Percentiles rank a stretch among this genome's conserved stretches.
Evolutionary conservation across 2,113 vertebrate genomes (phyloP).

Genomic region (Pterocles orientalis): DNA sequence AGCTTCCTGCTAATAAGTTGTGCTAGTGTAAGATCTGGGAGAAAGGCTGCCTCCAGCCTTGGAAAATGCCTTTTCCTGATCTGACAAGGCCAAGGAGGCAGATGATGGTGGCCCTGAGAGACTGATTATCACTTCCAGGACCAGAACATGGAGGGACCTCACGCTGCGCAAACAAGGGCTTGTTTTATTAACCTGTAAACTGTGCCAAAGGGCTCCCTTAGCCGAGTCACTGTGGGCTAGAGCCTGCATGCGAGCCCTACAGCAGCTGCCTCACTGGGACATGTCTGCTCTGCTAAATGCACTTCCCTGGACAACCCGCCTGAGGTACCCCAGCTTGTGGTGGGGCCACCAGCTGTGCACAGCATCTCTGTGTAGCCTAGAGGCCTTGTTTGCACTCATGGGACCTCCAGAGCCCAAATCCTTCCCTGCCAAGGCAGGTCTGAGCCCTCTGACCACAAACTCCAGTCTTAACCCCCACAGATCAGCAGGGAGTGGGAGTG

Average conservation of each 20-base stretch:
- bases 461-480: background rate
- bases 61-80: background rate
- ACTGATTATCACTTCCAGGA: background rate
- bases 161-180: background rate
- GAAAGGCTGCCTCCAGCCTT: conserved; percentile 10
- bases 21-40: background rate
- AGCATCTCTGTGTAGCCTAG: background rate
- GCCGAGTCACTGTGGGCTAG: fast-evolving
- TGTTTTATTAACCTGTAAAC: conserved; percentile 33
- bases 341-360: background rate
- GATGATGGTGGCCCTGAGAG: conserved; percentile 25
- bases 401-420: background rate
- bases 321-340: background rate
- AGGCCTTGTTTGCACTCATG: background rate
- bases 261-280: background rate
- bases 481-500: background rate
- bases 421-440: background rate
- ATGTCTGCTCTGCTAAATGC: background rate
- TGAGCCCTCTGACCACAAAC: background rate
- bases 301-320: background rate
- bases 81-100: background rate
- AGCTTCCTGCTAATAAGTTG: background rate
- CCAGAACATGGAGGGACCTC: conserved; percentile 32
- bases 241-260: fast-evolving
- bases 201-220: background rate